Percentiles rank a stretch among this genome's conserved stretches.
Evolutionary conservation across 2,797 vertebrate genomes (phyloP).

Genomic region (Dermochelys coriacea): DNA sequence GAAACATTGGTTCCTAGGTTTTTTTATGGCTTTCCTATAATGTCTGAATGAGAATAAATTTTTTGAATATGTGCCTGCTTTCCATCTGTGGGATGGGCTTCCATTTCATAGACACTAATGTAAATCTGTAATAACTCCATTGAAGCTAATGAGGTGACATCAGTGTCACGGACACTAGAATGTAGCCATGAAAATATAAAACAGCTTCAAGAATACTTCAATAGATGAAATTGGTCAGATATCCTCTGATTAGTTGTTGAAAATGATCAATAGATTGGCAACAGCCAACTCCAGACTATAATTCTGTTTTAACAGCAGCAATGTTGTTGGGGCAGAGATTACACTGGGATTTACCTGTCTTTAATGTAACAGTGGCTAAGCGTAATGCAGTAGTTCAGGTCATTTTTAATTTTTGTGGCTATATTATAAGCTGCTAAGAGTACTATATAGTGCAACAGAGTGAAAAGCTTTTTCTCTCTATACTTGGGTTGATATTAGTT

Average conservation of each 20-base stretch:
- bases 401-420: not conserved
- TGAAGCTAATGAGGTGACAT: not conserved
- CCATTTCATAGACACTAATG: not conserved
- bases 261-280: not conserved
- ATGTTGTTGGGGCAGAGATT: not conserved
- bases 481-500: not conserved
- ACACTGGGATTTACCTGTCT: rapidly evolving
- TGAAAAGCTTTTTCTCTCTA: rapidly evolving
- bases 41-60: not conserved
- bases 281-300: rapidly evolving
- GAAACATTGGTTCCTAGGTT: not conserved
- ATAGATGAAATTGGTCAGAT: not conserved
- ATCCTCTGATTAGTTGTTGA: not conserved
- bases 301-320: not conserved
- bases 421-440: rapidly evolving
- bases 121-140: not conserved
- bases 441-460: not conserved
- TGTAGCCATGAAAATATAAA: not conserved
- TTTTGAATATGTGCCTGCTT: not conserved
- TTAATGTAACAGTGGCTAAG: rapidly evolving
- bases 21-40: not conserved
- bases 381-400: rapidly evolving
- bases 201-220: not conserved
- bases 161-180: not conserved
- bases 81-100: not conserved